A percentile compares a stretch with the other conserved stretches of the same genome.
Evolutionary conservation across 2,113 vertebrate species (phyloP).

Genomic region (Beaufortia kweichowensis): DNA sequence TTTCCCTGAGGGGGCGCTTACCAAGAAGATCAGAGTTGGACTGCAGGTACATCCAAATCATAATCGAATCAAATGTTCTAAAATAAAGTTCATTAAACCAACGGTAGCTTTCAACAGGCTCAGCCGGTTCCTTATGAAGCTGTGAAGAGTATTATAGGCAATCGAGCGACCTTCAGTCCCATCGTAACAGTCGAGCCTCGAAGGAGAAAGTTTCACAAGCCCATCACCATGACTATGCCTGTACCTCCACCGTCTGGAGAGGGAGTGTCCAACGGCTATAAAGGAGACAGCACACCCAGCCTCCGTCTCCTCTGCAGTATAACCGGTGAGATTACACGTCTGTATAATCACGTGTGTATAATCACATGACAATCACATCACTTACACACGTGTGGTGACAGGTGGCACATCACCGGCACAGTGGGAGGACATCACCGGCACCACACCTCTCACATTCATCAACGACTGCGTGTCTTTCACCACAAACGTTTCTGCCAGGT

Average conservation of each 20-base stretch:
- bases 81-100: no score
- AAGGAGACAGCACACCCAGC: conserved; percentile 88
- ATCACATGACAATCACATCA: no score
- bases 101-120: conserved; percentile 79
- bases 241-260: conserved; percentile 91
- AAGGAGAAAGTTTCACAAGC: conserved; percentile 97
- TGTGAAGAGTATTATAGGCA: conserved; percentile 93
- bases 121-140: conserved; percentile 94
- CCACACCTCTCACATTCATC: conserved; percentile 91
- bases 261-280: conserved; percentile 84
- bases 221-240: conserved; percentile 98
- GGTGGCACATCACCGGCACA: conserved; percentile 96
- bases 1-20: conserved; percentile 94
- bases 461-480: conserved; percentile 96
- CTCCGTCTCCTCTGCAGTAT: conserved; percentile 96
- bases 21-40: conserved; percentile 95
- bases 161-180: conserved; percentile 95
- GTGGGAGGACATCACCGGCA: conserved; percentile 99
- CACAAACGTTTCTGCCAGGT: conserved; percentile 92
- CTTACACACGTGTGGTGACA: conserved; percentile 53
- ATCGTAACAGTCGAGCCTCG: conserved; percentile 98
- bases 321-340: conserved; percentile 82
- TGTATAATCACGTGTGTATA: neutral
- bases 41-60: conserved; percentile 82
- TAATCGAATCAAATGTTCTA: no score